These are phyloP conservation scores for Clytia hemisphaerica DNA, from an alignment of 30 jellyfish, hydroid and myxozoan species.

Conservation along the genomic window DNA sequence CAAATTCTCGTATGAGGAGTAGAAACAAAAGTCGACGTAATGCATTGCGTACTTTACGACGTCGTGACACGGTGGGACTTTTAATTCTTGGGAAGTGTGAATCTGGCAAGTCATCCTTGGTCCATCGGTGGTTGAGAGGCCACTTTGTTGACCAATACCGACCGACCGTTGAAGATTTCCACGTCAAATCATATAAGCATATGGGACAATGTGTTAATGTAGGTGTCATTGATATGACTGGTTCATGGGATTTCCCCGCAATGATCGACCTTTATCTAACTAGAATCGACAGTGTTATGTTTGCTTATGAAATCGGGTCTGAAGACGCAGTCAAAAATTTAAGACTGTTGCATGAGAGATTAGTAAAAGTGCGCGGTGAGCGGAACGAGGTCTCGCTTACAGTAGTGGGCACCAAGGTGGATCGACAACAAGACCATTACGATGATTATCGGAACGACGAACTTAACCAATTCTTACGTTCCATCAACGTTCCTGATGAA, in stretches of 20 bases:
- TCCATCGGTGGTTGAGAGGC: conserved; percentile 15
- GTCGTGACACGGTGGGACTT: conserved; percentile 24
- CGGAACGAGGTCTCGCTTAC: conserved; percentile 19
- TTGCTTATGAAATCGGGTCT: conserved; percentile 11
- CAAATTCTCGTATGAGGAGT: too few species aligned
- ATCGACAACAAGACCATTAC: conserved; percentile 6
- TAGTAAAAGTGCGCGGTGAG: conserved; percentile 26
- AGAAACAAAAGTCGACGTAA: conserved; percentile 23
- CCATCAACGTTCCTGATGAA: not conserved
- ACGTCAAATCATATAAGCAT: conserved; percentile 16
- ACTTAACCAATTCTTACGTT: not conserved
- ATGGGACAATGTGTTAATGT: conserved; percentile 40
- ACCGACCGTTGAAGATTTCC: conserved; percentile 35
- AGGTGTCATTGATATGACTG: conserved; percentile 33
- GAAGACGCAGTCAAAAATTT: conserved; percentile 8
- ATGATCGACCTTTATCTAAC: conserved; percentile 19
- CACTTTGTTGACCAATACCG: not conserved
- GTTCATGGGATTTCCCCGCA: conserved; percentile 33
- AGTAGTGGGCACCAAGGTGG: conserved; percentile 28
- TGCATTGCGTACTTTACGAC: conserved; percentile 27
- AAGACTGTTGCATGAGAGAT: conserved; percentile 4
- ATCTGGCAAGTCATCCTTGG: conserved; percentile 15
- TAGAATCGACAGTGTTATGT: conserved; percentile 21
- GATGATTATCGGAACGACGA: not conserved
- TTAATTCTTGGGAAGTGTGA: conserved; percentile 20